Conservation (phyloP, 2,797 vertebrate genomes). For the Fratercula arctica region DNA sequence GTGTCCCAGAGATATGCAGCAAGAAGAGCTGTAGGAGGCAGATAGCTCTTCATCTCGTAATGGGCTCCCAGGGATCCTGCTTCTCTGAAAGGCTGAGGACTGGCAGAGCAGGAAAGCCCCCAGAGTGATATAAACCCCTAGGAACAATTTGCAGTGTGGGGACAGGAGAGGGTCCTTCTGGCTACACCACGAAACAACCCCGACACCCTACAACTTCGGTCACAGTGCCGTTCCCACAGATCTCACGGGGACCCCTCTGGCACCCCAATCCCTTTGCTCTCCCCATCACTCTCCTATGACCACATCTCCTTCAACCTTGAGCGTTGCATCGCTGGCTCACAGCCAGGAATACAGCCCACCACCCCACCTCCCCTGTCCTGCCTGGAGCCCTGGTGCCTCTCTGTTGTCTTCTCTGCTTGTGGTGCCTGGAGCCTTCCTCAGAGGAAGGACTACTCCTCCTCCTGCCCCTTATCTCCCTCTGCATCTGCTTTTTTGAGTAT, state of each 20-base stretch:
- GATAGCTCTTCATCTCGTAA: background rate
- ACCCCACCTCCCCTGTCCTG: background rate
- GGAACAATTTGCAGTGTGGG: background rate
- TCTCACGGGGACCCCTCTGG: background rate
- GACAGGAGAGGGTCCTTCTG: background rate
- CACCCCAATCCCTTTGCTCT: background rate
- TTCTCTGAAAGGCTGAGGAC: background rate
- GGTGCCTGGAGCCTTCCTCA: background rate
- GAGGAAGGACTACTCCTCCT: background rate
- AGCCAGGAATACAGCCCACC: background rate
- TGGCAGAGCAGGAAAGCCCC: background rate
- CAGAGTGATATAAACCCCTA: background rate
- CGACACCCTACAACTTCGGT: fast-evolving
- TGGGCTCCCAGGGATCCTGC: background rate
- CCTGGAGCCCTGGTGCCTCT: background rate
- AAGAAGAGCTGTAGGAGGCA: background rate
- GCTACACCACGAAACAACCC: background rate
- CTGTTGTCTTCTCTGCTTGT: background rate
- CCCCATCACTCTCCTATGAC: background rate
- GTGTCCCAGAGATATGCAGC: background rate
- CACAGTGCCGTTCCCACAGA: fast-evolving
- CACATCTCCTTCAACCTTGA: background rate
- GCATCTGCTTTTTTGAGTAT: background rate
- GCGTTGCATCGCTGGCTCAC: fast-evolving
- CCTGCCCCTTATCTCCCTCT: background rate